phyloP scores from a whole-genome alignment of 2,113 vertebrate genomes.

The Ictidomys tridecemlineatus region DNA sequence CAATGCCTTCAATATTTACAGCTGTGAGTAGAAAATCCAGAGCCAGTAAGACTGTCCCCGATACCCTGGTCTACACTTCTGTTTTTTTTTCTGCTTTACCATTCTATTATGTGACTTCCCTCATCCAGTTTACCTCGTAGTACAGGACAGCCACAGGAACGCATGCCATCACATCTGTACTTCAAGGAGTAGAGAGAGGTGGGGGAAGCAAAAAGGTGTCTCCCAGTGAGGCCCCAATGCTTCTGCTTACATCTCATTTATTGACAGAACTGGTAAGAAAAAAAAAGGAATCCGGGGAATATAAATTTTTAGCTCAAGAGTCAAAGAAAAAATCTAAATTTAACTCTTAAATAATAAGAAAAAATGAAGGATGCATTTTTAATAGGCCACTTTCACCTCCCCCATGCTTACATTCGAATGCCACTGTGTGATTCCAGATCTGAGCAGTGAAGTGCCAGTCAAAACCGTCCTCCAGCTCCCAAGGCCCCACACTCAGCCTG shows the following conservation, averaged over 20 bases:
- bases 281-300: neutral
- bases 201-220: neutral
- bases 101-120: neutral
- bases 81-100: neutral
- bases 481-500: accelerated
- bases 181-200: neutral
- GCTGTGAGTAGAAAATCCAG: neutral
- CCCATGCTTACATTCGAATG: neutral
- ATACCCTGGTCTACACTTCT: neutral
- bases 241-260: neutral
- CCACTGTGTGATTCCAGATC: neutral
- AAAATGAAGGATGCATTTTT: neutral
- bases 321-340: neutral
- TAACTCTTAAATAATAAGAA: neutral
- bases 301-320: neutral
- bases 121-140: neutral
- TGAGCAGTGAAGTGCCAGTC: neutral
- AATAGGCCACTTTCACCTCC: no score
- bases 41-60: neutral
- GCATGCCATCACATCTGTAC: neutral
- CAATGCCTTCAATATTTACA: neutral
- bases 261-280: neutral
- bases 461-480: neutral
- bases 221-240: neutral
- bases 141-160: neutral